Base-by-base conservation (phyloP, 2,888 invertebrate genomes). In the Caenorhabditis macrosperma region DNA sequence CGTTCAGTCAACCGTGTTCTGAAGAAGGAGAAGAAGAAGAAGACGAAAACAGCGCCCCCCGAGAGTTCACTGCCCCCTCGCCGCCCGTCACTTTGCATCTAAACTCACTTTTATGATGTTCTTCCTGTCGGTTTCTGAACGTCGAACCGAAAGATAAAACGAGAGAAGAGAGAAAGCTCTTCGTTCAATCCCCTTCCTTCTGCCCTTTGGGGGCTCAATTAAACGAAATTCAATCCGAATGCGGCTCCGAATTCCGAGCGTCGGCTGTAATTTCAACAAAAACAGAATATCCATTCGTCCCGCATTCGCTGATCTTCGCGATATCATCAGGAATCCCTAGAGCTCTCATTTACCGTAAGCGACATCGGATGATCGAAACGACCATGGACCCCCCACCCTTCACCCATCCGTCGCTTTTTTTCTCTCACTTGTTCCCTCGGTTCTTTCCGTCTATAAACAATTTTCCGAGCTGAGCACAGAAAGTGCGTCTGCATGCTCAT, bases 71-170 rank as follows among this genome's bases (percentile, higher is more conserved):
- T 54, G 46, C 50, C 52, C 17, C 20, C 30, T 44, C 15, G 26
- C 26, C 52, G 26, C 35, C 30, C 50, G 55, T 74, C 64, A 59
- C 66, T 74, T 71, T 61, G 55, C 61, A 61, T 71, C 61, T 44
- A 59, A 74, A 74, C 59, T 64, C 74, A 64, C 64, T 74, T 74
- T 74, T 64, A 74, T 74, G 74, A 64, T 74, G 74, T 52, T 74
- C 74, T 74, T 74, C 74, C 74, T 74, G 64, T 74, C 38, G 64
- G 48, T 59, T 72, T 74, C 33, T 64, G 59, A 63, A 61, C 54
- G 61, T 55, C 52, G 55, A 46, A 52, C 54, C 26, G 20, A 41
- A 41, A 38, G 24, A 41, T 28, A 60, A 69, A 68, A 52, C 28
- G 69, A 28, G 20, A 41, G n/a, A 24, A 55, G 10, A n/a, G 5